Base-by-base conservation (phyloP, 2,113 vertebrate genomes). In the Microtus montanus region DNA sequence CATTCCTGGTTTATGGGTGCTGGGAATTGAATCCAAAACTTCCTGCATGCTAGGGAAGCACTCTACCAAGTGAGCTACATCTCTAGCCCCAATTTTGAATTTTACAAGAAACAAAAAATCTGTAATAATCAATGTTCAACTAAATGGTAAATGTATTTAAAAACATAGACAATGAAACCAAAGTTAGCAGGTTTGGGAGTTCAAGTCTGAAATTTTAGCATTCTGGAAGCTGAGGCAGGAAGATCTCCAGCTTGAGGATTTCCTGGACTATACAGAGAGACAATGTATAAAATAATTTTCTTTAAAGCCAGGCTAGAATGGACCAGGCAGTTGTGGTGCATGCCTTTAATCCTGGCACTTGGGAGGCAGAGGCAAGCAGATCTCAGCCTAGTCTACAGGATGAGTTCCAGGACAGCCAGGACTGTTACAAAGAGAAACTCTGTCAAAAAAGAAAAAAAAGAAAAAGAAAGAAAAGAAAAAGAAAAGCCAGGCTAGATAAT, bases 61-160 rank as follows among this genome's bases (percentile, higher is more conserved):
- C 66, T 87, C 19, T 71, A 71, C 35, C 20, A 52, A 71, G 12
- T 54, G 2, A 87, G 64, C 66, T 71, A 52, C 13, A 87, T 54
- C 35, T 24, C 22, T 7, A 87, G 12, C 2, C 47, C 66, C 84
- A 87, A 87, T 70, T 88, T 79, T 70, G 63, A 24, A 22, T 82
- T 82, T 61, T 71, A 63, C 71, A 88, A 83, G 14, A 82, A 89
- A 66, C 30, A 63, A 83, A 92, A 63, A 83, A 83, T 52, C 33
- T 68, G 0, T 41, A 61, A 70, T 44, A 68, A 73, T 90, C 35
- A 97, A 19, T 38, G 90, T 41, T 89, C 61, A 89, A 38, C 63
- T 93, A 79, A 91, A 41, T 41, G 49, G 12, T 68, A 2, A 28
- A 73, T 86, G 24, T 66, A 52, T 30, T 49, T 84, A 95, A 87